These are phyloP conservation scores for Sebastiscus albofasciatus DNA, from an alignment of 2,797 vertebrate species.

Conservation along the genomic window DNA sequence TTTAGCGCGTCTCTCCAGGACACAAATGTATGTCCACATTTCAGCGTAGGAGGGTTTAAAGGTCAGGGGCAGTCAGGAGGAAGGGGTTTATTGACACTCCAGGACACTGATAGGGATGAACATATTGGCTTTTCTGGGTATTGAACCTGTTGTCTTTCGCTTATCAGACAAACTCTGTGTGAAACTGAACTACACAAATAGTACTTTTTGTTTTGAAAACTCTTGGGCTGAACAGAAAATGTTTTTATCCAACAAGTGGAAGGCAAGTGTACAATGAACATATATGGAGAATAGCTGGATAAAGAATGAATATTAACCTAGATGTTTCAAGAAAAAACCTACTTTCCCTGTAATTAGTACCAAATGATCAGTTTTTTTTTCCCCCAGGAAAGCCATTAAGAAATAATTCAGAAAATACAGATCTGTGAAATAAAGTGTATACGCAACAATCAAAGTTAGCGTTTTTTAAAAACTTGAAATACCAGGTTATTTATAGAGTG, in stretches of 20 bases:
- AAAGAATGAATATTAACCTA: no score
- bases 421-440: not conserved
- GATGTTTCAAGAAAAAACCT: not conserved
- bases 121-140: not conserved
- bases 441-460: not conserved
- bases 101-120: not conserved
- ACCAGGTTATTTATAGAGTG: no score
- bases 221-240: not conserved
- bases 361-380: no score
- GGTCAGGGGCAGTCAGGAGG: not conserved
- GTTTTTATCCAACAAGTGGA: not conserved
- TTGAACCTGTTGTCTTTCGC: not conserved
- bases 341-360: no score
- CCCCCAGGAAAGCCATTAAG: not conserved
- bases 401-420: not conserved
- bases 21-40: not conserved
- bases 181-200: not conserved
- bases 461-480: no score
- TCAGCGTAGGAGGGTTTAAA: constrained; percentile 2
- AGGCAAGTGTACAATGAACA: not conserved
- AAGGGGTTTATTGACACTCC: not conserved
- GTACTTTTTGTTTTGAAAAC: not conserved
- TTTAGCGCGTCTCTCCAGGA: not conserved
- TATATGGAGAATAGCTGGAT: not conserved
- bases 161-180: not conserved